Base-by-base conservation (phyloP, 2,797 vertebrate species). In the Bradypus variegatus region DNA sequence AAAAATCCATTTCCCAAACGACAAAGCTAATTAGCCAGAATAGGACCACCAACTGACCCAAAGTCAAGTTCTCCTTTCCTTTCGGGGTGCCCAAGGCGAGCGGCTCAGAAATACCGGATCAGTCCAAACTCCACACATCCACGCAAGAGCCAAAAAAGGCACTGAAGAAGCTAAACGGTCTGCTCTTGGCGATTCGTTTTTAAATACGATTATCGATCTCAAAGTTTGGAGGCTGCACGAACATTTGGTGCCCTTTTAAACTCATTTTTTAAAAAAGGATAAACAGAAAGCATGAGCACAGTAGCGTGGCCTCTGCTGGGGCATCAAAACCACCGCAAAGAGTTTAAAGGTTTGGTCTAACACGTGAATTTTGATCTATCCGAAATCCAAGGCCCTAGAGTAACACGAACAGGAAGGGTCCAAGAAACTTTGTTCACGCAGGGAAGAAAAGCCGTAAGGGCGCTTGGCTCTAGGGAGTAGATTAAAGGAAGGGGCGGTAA, bases 21-120 rank as follows among this genome's bases (percentile, higher is more conserved):
- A 92, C 83, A 90, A 90, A 92, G 64, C 72, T 78, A 77, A 89
- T 25, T 38, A 92, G n/a, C 69, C 65, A 92, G 25, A 88, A 91
- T 1, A 64, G 36, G 90, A 84, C 23, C 89, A 81, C 75, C 55
- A 62, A 83, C 2, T 7, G 76, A 85, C n/a, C 75, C 91, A 94
- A 90, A 87, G 81, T 45, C 78, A 93, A 73, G 80, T 31, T 93
- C 86, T 90, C 81, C 50, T 72, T 86, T 67, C 69, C 77, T 77
- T 90, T 41, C 65, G 76, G 88, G 33, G 45, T 76, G 80, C 62
- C 92, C 73, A 65, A 53, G 38, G 15, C 36, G 45, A 72, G 31
- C 29, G 82, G 92, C 93, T 78, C 89, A 72, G 91, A 89, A 87
- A 48, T 2, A 70, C 4, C 76, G 60, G 27, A 33, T 31, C n/a